Conservation (phyloP, 2,113 vertebrate species). For the Trachemys scripta region DNA sequence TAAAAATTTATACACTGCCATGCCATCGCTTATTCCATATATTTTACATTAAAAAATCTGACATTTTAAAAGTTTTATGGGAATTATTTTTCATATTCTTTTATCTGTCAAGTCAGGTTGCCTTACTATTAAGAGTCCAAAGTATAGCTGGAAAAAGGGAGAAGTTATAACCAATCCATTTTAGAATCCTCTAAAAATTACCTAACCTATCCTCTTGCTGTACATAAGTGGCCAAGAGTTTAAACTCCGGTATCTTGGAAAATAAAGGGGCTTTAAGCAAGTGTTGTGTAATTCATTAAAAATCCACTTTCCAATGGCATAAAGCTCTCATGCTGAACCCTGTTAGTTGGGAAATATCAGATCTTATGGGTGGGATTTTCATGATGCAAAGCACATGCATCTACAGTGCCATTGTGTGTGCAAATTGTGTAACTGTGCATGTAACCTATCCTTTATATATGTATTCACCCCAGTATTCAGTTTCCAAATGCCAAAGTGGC, state of each 20-base stretch:
- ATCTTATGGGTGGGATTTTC: not conserved
- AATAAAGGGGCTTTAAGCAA: not conserved
- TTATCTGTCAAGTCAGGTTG: not conserved
- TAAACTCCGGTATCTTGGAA: not conserved
- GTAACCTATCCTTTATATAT: not conserved
- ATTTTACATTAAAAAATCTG: not conserved
- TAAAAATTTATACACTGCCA: not conserved
- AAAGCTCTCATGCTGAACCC: not conserved
- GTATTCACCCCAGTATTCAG: not conserved
- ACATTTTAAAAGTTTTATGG: not conserved
- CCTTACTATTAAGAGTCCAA: not conserved
- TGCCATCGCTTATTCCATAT: not conserved
- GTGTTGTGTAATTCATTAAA: not conserved
- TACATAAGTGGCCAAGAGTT: not conserved
- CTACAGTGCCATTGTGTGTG: not conserved
- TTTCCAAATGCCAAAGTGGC: not conserved
- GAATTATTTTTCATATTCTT: not conserved
- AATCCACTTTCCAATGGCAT: not conserved
- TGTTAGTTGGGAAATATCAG: not conserved
- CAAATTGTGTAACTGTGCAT: not conserved
- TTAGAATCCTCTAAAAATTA: not conserved
- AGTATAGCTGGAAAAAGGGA: not conserved
- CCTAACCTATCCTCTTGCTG: not conserved
- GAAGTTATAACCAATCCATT: not conserved
- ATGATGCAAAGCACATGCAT: not conserved